Evolutionary conservation across 2,797 vertebrate genomes (phyloP), one percentile per base, ranked within the genome.

Genomic region (Podargus strigoides): DNA sequence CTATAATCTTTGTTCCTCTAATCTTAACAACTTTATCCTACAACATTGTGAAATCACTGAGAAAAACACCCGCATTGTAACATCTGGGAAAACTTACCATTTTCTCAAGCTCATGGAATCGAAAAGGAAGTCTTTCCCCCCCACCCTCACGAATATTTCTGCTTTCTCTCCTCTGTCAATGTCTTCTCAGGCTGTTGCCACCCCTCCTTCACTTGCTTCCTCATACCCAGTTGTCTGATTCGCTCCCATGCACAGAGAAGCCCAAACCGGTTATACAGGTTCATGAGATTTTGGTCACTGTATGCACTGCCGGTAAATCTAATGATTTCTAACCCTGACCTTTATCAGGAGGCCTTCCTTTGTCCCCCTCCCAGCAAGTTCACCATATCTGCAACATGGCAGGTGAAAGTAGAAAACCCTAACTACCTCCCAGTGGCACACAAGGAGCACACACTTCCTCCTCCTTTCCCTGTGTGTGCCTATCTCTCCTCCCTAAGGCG

Each of bases 221-320:
- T 95, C 84, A 72, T 88, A 95, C 47, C 55, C 63, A 85, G 44
- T 50, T 77, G 73, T 52, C 52, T 92, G 88, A 85, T 87, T 84
- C 86, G 87, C 56, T 85, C 30, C n/a, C 73, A 70, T 34, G 37
- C 67, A 66, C 46, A 36, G 72, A 91, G 56, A 74, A 89, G 36
- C 53, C 92, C 66, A 74, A 97, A 96, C 96, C 84, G 42, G 96
- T 95, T 82, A 23, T 85, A 89, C 96, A 82, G 81, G 96, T 97
- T 95, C 59, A 37, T 1, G 4, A 2, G 18, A 87, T 85, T 93
- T 89, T 81, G 52, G 63, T 78, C 58, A 39, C 50, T 34, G 26
- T 20, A 20, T 69, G 72, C 24, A 19, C 23, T 89, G 34, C 64
- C 77, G 47, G 75, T 75, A 87, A 93, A 89, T 69, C 44, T 59